Percentiles rank a stretch among this genome's conserved stretches.
These are phyloP conservation scores for Labia minor DNA, from an alignment of 2,888 invertebrate genomes.

Conservation along the genomic window DNA sequence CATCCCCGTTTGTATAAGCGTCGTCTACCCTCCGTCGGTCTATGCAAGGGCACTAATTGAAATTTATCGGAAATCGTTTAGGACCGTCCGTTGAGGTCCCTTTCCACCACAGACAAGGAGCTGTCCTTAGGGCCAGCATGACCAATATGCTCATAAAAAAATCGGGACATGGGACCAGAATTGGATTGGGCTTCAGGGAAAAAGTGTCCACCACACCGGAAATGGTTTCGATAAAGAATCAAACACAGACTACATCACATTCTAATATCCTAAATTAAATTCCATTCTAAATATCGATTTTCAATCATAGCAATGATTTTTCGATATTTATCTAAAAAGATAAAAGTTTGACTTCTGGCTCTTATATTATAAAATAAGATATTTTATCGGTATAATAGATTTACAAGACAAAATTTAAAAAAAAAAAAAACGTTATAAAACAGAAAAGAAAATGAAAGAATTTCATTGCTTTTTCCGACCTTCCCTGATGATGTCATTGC, in stretches of 20 bases:
- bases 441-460: too few species aligned
- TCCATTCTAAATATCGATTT: too few species aligned
- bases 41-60: not conserved
- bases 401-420: too few species aligned
- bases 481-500: too few species aligned
- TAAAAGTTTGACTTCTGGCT: too few species aligned
- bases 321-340: too few species aligned
- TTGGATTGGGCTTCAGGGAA: not conserved
- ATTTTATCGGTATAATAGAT: too few species aligned
- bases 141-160: not conserved
- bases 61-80: constrained; percentile 13
- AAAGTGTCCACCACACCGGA: not conserved
- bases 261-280: too few species aligned
- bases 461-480: too few species aligned
- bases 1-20: not conserved
- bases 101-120: constrained; percentile 1
- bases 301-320: too few species aligned
- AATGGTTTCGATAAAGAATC: not conserved
- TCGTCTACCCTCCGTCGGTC: not conserved
- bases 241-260: not conserved
- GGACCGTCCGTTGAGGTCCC: not conserved
- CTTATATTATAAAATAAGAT: too few species aligned
- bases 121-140: constrained; percentile 7
- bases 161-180: not conserved
- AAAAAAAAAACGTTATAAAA: too few species aligned